Base-by-base conservation (phyloP, 1,140 invertebrate genomes). In the Cydia pomonella region DNA sequence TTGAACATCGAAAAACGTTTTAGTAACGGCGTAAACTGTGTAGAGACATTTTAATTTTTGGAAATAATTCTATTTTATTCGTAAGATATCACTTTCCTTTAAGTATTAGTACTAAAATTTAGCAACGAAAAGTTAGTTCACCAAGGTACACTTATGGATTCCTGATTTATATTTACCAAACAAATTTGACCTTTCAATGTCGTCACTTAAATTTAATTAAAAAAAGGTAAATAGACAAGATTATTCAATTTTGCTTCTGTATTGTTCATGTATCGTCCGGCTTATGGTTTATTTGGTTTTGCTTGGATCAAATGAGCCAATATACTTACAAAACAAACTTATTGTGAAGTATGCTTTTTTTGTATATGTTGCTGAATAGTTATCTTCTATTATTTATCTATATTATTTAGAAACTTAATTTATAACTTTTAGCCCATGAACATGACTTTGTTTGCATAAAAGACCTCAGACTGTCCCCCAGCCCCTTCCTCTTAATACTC, bases 151-250 rank as follows among this genome's bases (percentile, higher is more conserved):
- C 23, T 29, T 6, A 64, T 16, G 21, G 27, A 64, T 72, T 44
- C 21, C 4, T 72, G 12, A 16, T 21, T 72, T 44, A 25, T 23
- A 23, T 44, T 47, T 38, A 50, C n/a, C 44, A 72, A 50, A 50
- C 33, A 38, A 69, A 16, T 69, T 69, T 72, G 71, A 72, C 71
- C 44, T 47, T 72, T 72, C 44, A 72, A 47, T 72, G 38, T 72
- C 44, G 71, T 44, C 18, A 66, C 27, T 33, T n/a, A 38, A 69
- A 33, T 69, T 69, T 69, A 38, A 1, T 41, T 69, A 38, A 69
- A 33, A 63, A 33, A 69, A 69, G 64, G 64, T 69, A 69, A 69
- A 69, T 69, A 69, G 41, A 69, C 33, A 33, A 16, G 6, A 23
- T 59, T 23, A 59, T 59, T 59, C 21, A 21, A 9, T 23, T 59